Evolutionary conservation across 2,797 vertebrate genomes (phyloP), one percentile per base, ranked within the genome.

Genomic region (Eospalax fontanierii): DNA sequence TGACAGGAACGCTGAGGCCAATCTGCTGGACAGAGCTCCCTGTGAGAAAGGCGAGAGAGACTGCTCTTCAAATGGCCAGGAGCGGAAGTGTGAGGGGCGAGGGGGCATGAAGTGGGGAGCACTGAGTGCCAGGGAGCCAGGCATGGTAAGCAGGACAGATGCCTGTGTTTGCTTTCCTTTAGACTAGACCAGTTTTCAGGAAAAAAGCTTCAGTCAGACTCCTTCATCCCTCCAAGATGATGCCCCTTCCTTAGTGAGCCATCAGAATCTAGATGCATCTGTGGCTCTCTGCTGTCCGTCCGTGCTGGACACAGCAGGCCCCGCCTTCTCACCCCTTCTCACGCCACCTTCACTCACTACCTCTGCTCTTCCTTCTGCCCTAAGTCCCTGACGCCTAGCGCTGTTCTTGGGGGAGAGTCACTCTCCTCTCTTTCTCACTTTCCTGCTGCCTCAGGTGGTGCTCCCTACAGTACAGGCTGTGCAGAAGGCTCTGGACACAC

Each of bases 1-100:
- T 99, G 98, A 99, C 99, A 2, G 99, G 99, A 96, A 99, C 98
- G 82, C 99, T 99, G 98, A 99, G 99, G 96, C 99, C 99, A 15
- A 99, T 99, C 98, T 99, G 99, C 97, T 99, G 99, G 95, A 99
- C 99, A 2, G 99, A 98, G 97, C 96, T 99, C 96, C 99, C 99
- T 99, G 98, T 24, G 95, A 96, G 97, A 97, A 97, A 97, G 96
- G 95, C 18, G 2, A 98, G 82, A 97, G 87, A 97, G 50, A 95
- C 95, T 88, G 93, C 95, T 93, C 91, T 94, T 96, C 96, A 96
- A 89, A 75, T 38, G 63, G 94, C 54, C 18, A 59, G 16, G 71
- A 66, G 90, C 59, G 66, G 76, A 65, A 24, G 87, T 40, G 4
- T 9, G 81, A 78, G 26, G 92, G 95, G 43, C 2, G 2, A 46